Percentiles rank a stretch among this genome's conserved stretches.
Conservation (phyloP, 2,797 vertebrate genomes). For the Malurus leucopterus region DNA sequence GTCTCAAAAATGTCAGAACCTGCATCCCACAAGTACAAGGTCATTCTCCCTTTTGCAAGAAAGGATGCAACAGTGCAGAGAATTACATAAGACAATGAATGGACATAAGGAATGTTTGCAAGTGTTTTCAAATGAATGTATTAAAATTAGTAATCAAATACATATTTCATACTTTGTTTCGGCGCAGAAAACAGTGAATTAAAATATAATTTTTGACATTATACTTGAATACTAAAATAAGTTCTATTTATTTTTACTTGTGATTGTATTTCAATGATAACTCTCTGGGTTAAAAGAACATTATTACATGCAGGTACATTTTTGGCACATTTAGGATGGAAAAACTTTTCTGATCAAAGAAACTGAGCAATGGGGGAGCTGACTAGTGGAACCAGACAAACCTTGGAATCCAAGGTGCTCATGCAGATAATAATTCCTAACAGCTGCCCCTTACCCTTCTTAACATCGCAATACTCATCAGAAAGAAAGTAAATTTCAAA, state of each 20-base stretch:
- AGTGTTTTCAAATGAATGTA: background rate
- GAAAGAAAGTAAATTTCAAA: background rate
- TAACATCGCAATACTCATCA: background rate
- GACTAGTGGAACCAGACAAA: background rate
- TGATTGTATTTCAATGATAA: background rate
- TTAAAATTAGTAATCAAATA: background rate
- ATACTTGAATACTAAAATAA: background rate
- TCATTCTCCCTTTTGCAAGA: background rate
- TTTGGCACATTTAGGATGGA: background rate
- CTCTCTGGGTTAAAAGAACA: background rate
- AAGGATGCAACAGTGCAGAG: background rate
- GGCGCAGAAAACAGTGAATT: fast-evolving
- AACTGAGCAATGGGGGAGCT: background rate
- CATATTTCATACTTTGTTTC: background rate
- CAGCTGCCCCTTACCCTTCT: background rate
- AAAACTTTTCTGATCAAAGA: background rate
- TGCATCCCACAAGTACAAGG: background rate
- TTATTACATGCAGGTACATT: background rate
- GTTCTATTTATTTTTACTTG: background rate
- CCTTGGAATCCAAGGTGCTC: background rate
- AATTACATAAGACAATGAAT: background rate
- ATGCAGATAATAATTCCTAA: background rate
- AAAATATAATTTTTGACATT: background rate
- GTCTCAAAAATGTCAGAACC: background rate
- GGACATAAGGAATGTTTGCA: background rate